Conservation (phyloP, 2,113 vertebrate genomes). For the Electrona antarctica region DNA sequence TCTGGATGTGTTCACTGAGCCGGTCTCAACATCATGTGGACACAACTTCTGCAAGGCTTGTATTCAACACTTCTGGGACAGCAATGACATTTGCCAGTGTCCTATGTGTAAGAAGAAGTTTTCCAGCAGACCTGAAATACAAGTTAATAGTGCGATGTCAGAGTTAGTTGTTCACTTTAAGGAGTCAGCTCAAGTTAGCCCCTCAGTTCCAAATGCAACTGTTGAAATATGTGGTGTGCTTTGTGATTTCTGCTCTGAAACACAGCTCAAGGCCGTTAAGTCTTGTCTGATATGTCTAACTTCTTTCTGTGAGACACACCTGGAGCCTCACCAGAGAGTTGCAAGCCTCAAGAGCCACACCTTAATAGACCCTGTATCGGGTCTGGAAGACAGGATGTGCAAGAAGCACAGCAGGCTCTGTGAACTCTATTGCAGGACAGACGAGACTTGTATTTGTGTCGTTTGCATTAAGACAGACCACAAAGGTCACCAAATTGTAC, state of each 20-base stretch:
- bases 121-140: conserved; percentile 27
- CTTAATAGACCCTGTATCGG: conserved; percentile 34
- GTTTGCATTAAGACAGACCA: conserved; percentile 51
- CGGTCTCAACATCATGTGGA: conserved; percentile 44
- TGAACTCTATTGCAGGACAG: conserved; percentile 45
- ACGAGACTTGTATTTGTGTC: conserved; percentile 36
- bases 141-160: conserved; percentile 27
- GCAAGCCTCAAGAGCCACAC: conserved; percentile 39
- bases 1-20: conserved; percentile 47
- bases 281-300: conserved; percentile 39
- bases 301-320: conserved; percentile 51
- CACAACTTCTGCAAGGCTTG: conserved; percentile 50
- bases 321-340: conserved; percentile 48
- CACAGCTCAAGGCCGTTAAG: conserved; percentile 75
- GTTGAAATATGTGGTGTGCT: not conserved
- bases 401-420: conserved; percentile 28
- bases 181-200: conserved; percentile 1
- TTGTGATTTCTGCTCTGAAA: conserved; percentile 81
- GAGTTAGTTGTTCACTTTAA: conserved; percentile 23
- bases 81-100: conserved; percentile 15
- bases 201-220: not conserved
- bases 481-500: conserved; percentile 20
- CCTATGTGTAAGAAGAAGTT: conserved; percentile 33
- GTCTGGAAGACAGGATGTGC: conserved; percentile 47
- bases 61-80: conserved; percentile 38